phyloP scores from a whole-genome alignment of 2,888 invertebrate species.

The Ceramica pisi region DNA sequence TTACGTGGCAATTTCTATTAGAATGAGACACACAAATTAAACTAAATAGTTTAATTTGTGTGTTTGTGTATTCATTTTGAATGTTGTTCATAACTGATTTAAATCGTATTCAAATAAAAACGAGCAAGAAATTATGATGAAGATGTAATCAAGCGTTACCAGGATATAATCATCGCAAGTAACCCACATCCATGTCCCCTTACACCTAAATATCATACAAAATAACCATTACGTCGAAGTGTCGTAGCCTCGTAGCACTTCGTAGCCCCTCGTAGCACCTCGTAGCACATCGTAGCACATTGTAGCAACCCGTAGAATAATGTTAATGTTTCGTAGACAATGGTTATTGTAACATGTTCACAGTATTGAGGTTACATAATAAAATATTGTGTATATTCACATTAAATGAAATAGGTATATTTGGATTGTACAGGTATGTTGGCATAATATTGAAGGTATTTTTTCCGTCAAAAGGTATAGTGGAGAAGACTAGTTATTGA shows the following conservation, averaged over 20 bases:
- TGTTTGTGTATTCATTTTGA: too few species aligned
- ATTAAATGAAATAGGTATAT: too few species aligned
- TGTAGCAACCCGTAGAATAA: constrained; percentile 52
- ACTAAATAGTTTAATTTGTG: too few species aligned
- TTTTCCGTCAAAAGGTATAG: background rate
- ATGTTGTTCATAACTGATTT: background rate
- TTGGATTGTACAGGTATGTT: background rate
- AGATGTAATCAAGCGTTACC: constrained; percentile 8
- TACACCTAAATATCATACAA: constrained; percentile 50
- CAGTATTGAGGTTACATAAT: constrained; percentile 41
- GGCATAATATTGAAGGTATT: background rate
- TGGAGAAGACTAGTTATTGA: background rate
- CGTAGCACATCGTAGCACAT: constrained; percentile 58
- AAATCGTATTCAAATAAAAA: background rate
- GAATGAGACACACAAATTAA: too few species aligned
- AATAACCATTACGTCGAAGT: constrained; percentile 54
- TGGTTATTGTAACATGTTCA: constrained; percentile 55
- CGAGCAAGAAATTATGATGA: background rate
- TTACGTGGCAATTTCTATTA: too few species aligned
- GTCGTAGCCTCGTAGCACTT: constrained; percentile 57
- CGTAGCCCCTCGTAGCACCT: constrained; percentile 61
- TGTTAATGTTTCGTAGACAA: constrained; percentile 57
- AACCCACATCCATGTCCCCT: constrained; percentile 29
- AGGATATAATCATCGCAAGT: constrained; percentile 12
- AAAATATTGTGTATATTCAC: constrained; percentile 31